A percentile compares a stretch with the other conserved stretches of the same genome.
phyloP scores from a whole-genome alignment of 2,888 invertebrate species.

The Nysson spinosus region DNA sequence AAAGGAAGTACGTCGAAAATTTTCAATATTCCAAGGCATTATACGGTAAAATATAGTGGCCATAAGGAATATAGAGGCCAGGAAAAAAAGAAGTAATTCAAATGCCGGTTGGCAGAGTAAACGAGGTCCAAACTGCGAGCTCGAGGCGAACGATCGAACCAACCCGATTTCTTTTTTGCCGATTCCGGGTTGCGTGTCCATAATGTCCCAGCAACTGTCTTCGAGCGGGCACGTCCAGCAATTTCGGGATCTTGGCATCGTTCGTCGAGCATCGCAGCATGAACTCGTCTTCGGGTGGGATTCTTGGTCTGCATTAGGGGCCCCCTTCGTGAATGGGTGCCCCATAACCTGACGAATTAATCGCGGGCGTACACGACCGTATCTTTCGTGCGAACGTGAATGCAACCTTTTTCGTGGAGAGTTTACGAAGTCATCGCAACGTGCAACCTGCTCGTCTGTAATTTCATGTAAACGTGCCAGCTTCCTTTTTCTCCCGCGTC shows the following conservation, averaged over 20 bases:
- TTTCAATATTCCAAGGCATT: constrained; percentile 25
- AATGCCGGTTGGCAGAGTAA: constrained; percentile 8
- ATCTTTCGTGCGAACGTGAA: constrained; percentile 28
- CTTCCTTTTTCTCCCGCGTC: constrained; percentile 36
- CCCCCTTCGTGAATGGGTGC: constrained; percentile 4
- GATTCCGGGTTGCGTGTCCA: constrained; percentile 52
- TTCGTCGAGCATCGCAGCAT: constrained; percentile 54
- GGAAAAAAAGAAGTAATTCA: constrained; percentile 1
- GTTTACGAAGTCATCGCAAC: constrained; percentile 48
- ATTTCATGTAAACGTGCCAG: constrained; percentile 44
- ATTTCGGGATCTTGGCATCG: constrained; percentile 36
- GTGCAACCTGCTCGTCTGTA: constrained; percentile 27
- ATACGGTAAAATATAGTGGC: constrained; percentile 12
- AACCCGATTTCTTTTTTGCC: constrained; percentile 44
- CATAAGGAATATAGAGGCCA: constrained; percentile 5
- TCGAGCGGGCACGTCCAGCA: constrained; percentile 29
- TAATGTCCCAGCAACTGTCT: constrained; percentile 45
- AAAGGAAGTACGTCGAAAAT: constrained; percentile 25
- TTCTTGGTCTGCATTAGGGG: neutral
- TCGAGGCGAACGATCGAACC: constrained; percentile 19
- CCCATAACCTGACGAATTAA: constrained; percentile 62
- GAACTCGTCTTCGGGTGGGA: constrained; percentile 48
- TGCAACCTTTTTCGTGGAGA: constrained; percentile 23
- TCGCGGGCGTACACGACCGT: constrained; percentile 47
- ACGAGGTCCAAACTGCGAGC: constrained; percentile 30